A percentile compares a stretch with the other conserved stretches of the same genome.
These are phyloP conservation scores for Aspidapion aeneum DNA, from an alignment of 2,888 invertebrate species.

Conservation along the genomic window DNA sequence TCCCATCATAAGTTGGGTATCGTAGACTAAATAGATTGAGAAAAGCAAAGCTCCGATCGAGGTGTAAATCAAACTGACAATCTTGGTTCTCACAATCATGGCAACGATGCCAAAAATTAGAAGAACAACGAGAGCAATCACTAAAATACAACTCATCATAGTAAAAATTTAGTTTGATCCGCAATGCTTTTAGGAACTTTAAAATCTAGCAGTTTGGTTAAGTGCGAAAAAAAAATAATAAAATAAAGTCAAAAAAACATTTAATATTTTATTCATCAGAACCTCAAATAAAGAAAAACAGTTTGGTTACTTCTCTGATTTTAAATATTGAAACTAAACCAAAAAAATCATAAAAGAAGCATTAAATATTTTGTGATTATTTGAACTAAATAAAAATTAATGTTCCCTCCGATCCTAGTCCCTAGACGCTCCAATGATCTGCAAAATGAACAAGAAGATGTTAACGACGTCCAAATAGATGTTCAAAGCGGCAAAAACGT, in stretches of 20 bases:
- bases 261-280: too few relatives aligned
- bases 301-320: too few relatives aligned
- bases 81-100: conserved; percentile 48
- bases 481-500: conserved; percentile 86
- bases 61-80: conserved; percentile 73
- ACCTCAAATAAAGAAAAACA: too few relatives aligned
- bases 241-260: too few relatives aligned
- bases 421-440: conserved; percentile 62
- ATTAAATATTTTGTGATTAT: too few relatives aligned
- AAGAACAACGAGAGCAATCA: conserved; percentile 35
- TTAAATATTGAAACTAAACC: too few relatives aligned
- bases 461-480: conserved; percentile 87
- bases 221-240: too few relatives aligned
- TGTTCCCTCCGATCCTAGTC: too few relatives aligned
- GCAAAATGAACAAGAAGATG: conserved; percentile 84
- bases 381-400: too few relatives aligned
- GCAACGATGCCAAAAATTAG: conserved; percentile 39
- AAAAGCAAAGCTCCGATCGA: conserved; percentile 84
- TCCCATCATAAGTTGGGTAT: conserved; percentile 43
- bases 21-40: conserved; percentile 59
- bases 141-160: conserved; percentile 37
- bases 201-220: too few relatives aligned
- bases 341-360: too few relatives aligned
- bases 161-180: conserved; percentile 71
- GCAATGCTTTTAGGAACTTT: too few relatives aligned